Conservation (phyloP, 1,140 invertebrate species). For the Arion vulgaris region DNA sequence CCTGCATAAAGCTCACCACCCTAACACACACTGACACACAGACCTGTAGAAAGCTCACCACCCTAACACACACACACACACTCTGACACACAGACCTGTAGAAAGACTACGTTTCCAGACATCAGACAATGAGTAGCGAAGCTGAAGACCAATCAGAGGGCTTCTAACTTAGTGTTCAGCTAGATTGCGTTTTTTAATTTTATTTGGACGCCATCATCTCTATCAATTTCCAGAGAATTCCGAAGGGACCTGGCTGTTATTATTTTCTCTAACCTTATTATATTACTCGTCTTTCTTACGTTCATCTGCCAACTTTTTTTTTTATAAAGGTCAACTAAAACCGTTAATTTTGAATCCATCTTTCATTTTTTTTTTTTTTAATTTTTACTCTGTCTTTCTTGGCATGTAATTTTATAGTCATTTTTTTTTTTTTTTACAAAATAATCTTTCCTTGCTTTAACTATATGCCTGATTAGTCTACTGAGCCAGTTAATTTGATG, state of each 20-base stretch:
- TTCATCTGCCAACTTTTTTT: not conserved
- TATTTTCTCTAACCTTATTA: slow-evolving; percentile 33
- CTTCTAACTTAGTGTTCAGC: slow-evolving; percentile 25
- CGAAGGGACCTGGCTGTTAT: slow-evolving; percentile 18
- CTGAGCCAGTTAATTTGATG: too few relatives aligned
- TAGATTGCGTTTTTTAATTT: slow-evolving; percentile 35
- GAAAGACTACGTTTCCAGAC: not conserved
- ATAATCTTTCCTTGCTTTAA: too few relatives aligned
- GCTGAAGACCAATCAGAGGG: slow-evolving; percentile 24
- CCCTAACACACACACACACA: not conserved
- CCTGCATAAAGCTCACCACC: too few relatives aligned
- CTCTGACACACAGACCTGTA: not conserved
- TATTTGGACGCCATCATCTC: slow-evolving; percentile 17
- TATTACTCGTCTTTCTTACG: slow-evolving; percentile 9
- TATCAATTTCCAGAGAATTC: slow-evolving; percentile 24
- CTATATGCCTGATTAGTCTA: too few relatives aligned
- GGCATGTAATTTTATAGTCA: too few relatives aligned
- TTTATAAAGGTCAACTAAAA: slow-evolving; percentile 3
- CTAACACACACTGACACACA: not conserved
- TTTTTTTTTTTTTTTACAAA: too few relatives aligned
- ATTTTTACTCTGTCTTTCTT: not conserved
- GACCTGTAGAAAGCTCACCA: too few relatives aligned
- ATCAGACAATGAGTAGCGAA: slow-evolving; percentile 3
- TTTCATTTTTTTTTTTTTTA: not conserved
- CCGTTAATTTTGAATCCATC: slow-evolving; percentile 9